Evolutionary conservation across 2,888 invertebrate genomes (phyloP).

Genomic region (Perizoma flavofasciatum): DNA sequence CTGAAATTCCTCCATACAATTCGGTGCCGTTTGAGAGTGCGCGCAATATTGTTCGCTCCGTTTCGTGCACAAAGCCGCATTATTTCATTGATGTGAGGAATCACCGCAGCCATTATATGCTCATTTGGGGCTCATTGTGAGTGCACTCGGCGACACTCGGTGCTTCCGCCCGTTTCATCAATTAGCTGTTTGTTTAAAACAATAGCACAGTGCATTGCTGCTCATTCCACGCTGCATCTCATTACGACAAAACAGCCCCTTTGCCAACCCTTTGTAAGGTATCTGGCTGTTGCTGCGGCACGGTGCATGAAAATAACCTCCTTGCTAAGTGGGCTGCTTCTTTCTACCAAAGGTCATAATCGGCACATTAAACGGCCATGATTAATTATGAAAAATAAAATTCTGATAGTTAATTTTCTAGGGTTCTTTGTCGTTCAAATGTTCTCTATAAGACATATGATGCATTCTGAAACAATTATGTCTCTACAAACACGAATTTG

Average conservation of each 20-base stretch:
- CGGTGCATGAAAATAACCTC: not conserved
- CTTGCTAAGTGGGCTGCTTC: too few species aligned
- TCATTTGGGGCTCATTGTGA: constrained; percentile 67
- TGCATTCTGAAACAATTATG: too few species aligned
- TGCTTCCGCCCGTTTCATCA: constrained; percentile 65
- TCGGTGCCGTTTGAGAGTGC: constrained; percentile 64
- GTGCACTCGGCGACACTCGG: constrained; percentile 62
- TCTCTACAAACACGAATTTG: too few species aligned
- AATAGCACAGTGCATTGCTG: constrained; percentile 22
- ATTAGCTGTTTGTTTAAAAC: constrained; percentile 60
- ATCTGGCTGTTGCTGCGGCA: constrained; percentile 3
- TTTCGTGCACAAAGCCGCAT: constrained; percentile 54
- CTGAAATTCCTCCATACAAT: constrained; percentile 52
- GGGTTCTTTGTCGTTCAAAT: too few species aligned
- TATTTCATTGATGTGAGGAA: constrained; percentile 62
- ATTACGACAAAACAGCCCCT: constrained; percentile 22
- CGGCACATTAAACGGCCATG: too few species aligned
- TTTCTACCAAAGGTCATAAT: too few species aligned
- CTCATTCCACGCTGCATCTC: constrained; percentile 24
- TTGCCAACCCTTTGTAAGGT: constrained; percentile 6
- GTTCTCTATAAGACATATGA: too few species aligned
- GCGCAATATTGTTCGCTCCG: constrained; percentile 57
- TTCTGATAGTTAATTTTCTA: too few species aligned
- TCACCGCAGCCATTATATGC: constrained; percentile 66
- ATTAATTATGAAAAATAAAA: too few species aligned